Evolutionary conservation across 2,113 vertebrate genomes (phyloP), one percentile per base, ranked within the genome.

Genomic region (Megaceryle maxima): DNA sequence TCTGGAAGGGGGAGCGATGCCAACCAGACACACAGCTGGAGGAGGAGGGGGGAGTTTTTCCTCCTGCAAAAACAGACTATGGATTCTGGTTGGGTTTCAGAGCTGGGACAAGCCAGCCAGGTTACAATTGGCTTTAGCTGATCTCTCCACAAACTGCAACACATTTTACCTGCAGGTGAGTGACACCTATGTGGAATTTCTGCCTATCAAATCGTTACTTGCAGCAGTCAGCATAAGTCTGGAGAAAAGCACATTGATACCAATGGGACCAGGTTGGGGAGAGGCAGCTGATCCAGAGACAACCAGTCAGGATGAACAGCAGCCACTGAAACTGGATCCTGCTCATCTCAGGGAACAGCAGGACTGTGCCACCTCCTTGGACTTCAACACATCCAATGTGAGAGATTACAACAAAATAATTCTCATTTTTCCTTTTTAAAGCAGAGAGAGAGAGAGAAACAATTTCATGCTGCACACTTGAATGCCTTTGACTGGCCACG

Each of bases 191-290:
- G 41, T 26, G 67, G 68, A 56, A 48, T 10, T 17, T 50, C 79
- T 66, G 56, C 57, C 82, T 10, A 3, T 29, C 26, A 10, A 37
- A 44, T 5, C 21, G 5, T 4, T 5, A 7, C 31, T 59, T 7
- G 53, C 44, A 56, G 31, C 0, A 26, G 37, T 6, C 21, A 9
- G 69, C 24, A 7, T 0, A 3, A n/a, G 18, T 5, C 63, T 31
- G 59, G 18, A 53, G 48, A 39, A 43, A 46, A 90, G 44, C 48
- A 31, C 18, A 25, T 2, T 1, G 1, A 13, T 8, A 35, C 16
- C 63, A 20, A 13, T 0, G 2, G 51, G 51, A 39, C 3, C 15
- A 12, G 57, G 24, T 15, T 62, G n/a, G 11, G 43, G 39, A 56
- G 29, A 56, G 24, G n/a, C 44, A 48, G 2, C 46, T 39, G 51